Evolutionary conservation across 2,888 invertebrate species (phyloP).

Genomic region (Dugesia japonica): DNA sequence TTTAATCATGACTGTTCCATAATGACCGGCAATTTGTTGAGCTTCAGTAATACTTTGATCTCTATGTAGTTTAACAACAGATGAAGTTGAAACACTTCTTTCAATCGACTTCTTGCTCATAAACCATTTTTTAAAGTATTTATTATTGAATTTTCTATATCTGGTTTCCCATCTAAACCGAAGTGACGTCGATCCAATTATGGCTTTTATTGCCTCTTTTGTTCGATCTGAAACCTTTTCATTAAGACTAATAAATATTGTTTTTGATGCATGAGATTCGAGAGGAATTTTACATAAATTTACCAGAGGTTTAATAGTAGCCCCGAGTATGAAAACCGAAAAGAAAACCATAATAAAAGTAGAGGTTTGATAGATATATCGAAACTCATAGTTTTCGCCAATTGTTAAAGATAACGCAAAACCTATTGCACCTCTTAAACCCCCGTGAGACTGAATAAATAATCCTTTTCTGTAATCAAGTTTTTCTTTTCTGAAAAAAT

Average conservation of each 20-base stretch:
- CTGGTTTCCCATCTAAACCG: neutral
- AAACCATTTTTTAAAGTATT: conserved; percentile 16
- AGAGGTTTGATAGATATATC: neutral
- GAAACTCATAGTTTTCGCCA: neutral
- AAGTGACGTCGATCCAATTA: neutral
- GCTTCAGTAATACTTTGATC: conserved; percentile 21
- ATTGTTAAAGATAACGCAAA: neutral
- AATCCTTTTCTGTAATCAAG: conserved; percentile 10
- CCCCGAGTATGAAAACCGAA: neutral
- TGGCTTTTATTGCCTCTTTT: neutral
- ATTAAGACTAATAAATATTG: neutral
- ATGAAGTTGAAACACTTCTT: neutral
- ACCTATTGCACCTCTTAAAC: conserved; percentile 12
- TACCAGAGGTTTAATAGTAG: conserved; percentile 2
- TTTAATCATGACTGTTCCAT: neutral
- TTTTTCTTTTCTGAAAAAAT: conserved; percentile 7
- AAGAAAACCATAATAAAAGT: conserved; percentile 20
- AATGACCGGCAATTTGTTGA: neutral
- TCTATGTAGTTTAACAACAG: neutral
- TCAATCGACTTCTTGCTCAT: conserved; percentile 17
- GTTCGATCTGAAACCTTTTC: neutral
- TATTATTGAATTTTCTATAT: conserved; percentile 16
- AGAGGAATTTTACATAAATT: conserved; percentile 20
- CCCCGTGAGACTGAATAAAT: conserved; percentile 20
- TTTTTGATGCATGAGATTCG: neutral